phyloP scores from a whole-genome alignment of 2,888 invertebrate genomes.

The Habrosyne pyritoides region DNA sequence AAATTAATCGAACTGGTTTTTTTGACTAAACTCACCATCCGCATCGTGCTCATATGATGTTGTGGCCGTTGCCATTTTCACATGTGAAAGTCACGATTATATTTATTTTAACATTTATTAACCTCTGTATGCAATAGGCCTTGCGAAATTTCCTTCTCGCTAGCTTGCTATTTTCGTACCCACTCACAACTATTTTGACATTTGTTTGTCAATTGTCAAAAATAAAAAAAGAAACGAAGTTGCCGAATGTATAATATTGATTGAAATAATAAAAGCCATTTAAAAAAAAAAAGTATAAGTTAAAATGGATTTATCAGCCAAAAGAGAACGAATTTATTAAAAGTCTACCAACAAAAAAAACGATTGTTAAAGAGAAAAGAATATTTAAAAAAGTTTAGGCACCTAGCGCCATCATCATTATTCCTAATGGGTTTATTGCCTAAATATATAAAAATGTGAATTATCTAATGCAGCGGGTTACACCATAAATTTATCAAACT shows the following conservation, averaged over 20 bases:
- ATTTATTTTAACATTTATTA: constrained; percentile 15
- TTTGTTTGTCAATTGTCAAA: constrained; percentile 20
- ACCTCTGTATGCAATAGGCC: constrained; percentile 19
- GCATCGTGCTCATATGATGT: constrained; percentile 74
- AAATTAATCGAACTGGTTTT: constrained; percentile 23
- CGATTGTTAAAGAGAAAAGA: no score
- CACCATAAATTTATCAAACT: no score
- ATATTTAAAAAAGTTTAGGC: no score
- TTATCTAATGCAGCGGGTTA: no score
- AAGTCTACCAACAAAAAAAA: no score
- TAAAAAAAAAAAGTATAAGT: no score
- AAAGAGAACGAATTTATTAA: no score
- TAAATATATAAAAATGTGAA: no score
- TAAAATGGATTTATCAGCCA: no score
- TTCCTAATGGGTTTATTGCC: no score
- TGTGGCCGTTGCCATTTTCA: constrained; percentile 73
- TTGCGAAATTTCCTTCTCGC: constrained; percentile 36
- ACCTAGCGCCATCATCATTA: no score
- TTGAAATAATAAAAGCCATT: constrained; percentile 15
- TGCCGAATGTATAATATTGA: not conserved
- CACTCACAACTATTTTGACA: constrained; percentile 37
- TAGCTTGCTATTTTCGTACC: constrained; percentile 42
- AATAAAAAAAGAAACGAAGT: not conserved
- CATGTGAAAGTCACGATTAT: constrained; percentile 29
- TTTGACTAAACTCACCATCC: constrained; percentile 59